These are phyloP conservation scores for Pseudanteris insignis DNA, from an alignment of 2,888 invertebrate genomes.

Conservation along the genomic window DNA sequence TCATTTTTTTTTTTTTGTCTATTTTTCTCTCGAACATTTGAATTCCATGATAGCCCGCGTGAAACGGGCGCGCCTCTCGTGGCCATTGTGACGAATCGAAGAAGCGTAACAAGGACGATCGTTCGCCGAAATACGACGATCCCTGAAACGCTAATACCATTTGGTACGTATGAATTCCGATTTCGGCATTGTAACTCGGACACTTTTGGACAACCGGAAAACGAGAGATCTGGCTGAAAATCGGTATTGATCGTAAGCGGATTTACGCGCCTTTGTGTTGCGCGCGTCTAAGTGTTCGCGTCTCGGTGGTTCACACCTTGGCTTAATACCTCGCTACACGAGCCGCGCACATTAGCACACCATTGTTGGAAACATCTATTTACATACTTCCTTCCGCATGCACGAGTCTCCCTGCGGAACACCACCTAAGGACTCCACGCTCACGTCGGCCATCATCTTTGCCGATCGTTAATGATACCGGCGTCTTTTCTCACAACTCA, in stretches of 20 bases:
- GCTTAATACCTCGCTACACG: constrained; percentile 50
- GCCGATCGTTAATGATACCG: too few relatives aligned
- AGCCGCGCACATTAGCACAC: constrained; percentile 47
- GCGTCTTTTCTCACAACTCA: too few relatives aligned
- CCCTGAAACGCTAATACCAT: constrained; percentile 36
- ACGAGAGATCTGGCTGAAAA: constrained; percentile 40
- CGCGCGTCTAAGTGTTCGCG: constrained; percentile 47
- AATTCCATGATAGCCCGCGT: constrained; percentile 26
- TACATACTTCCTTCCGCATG: constrained; percentile 41
- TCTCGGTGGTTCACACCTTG: constrained; percentile 55
- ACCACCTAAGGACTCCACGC: too few relatives aligned
- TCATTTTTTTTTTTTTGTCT: too few relatives aligned
- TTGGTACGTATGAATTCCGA: constrained; percentile 37
- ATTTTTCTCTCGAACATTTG: constrained; percentile 13
- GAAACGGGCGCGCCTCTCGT: constrained; percentile 52
- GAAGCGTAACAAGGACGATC: constrained; percentile 42
- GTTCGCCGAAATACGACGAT: constrained; percentile 38
- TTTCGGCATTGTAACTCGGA: constrained; percentile 43
- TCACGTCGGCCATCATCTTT: too few relatives aligned
- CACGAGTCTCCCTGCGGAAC: constrained; percentile 22
- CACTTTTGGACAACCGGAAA: constrained; percentile 47
- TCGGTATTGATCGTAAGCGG: constrained; percentile 62
- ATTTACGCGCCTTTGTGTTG: constrained; percentile 48
- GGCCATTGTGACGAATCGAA: constrained; percentile 50
- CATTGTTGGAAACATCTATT: constrained; percentile 43